Base-by-base conservation (phyloP, 2,113 vertebrate genomes). In the Alces alces region DNA sequence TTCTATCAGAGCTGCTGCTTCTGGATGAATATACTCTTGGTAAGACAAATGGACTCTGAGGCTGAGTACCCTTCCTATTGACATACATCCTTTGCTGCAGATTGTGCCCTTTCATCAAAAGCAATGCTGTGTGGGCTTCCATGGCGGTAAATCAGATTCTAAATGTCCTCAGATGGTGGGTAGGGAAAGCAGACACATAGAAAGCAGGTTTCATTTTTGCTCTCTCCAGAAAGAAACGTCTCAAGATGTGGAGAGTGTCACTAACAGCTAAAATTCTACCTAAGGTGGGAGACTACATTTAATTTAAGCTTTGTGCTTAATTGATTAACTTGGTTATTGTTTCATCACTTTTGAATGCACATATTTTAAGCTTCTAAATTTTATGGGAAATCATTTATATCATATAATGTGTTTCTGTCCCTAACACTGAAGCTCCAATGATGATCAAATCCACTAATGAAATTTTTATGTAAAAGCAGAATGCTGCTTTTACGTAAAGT, bases 401-500 rank as follows among this genome's bases (percentile, higher is more conserved):
- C 61, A 55, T 5, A 55, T 70, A 91, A 13, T 76, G 28, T 10
- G 8, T 55, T 96, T 91, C 47, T 93, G 0, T 80, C 43, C 25
- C 36, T 52, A 84, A 52, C 39, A 84, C 13, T 90, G 13, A 84
- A 21, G 23, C n/a, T 50, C 14, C 45, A 85, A 7, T 52, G 86
- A 70, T 78, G 17, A 93, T 70, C 36, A 89, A 78, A 25, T 36
- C 12, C 2, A 27, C 91, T 78, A 70, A 80, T 57, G 27, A 58
- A 43, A 80, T 61, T 94, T 91, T 86, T 61, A 14, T 76, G 23
- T 76, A 27, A 76, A 43, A 76, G 36, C 70, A 96, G 58, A 60
- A 76, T 80, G 50, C 28, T 95, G 28, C 54, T 91, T 90, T 97
- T 55, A 95, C 6, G 61, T 57, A 86, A 91, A 97, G 80, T 94